Percentiles rank a stretch among this genome's conserved stretches.
Conservation (phyloP, 2,888 invertebrate genomes). For the Poecilobothrus nobilitatus region DNA sequence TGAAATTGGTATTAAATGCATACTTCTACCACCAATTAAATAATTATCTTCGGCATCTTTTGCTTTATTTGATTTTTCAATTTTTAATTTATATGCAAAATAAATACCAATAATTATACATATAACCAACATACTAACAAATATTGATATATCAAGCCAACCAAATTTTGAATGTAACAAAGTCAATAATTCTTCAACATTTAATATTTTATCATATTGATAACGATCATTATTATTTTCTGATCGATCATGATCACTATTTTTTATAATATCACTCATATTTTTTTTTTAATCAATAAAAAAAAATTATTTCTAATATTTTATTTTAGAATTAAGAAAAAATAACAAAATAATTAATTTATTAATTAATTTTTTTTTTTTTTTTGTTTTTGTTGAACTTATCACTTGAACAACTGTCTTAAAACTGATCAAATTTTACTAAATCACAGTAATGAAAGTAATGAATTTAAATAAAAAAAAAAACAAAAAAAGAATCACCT, state of each 20-base stretch:
- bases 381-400: background rate
- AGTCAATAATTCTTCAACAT: background rate
- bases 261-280: background rate
- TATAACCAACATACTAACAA: constrained; percentile 63
- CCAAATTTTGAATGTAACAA: constrained; percentile 47
- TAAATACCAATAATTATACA: constrained; percentile 75
- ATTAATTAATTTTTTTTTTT: background rate
- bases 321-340: too few species aligned
- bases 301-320: background rate
- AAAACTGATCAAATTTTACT: background rate
- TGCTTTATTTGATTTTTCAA: constrained; percentile 24
- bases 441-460: too few species aligned
- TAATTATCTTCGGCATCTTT: constrained; percentile 51
- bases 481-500: too few species aligned
- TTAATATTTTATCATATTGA: background rate
- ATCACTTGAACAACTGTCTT: background rate
- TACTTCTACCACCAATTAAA: constrained; percentile 58
- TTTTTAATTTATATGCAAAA: constrained; percentile 61
- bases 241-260: background rate
- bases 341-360: too few species aligned
- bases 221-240: background rate
- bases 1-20: constrained; percentile 60
- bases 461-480: too few species aligned
- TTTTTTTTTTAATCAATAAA: background rate
- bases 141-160: constrained; percentile 69